Evolutionary conservation across 2,888 invertebrate genomes (phyloP), one percentile per base, ranked within the genome.

Genomic region (Choristoneura rosaceana): DNA sequence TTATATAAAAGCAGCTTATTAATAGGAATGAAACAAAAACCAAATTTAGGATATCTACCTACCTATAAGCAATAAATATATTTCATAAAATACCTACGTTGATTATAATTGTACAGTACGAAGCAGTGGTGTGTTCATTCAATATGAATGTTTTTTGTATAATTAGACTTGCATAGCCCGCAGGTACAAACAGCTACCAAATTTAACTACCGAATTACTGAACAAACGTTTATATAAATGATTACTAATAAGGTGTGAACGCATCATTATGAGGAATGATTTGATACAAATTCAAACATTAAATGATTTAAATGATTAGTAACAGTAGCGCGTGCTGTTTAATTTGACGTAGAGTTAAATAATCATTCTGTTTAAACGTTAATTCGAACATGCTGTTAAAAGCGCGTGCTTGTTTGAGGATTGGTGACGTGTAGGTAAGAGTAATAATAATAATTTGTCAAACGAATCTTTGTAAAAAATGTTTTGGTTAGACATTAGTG

Each of bases 261-360:
- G 69, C 65, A 67, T 74, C 71, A 75, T 76, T 76, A 76, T 61
- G 14, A 38, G 70, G 67, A 52, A 74, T 76, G 76, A 76, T 76
- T 75, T 71, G 74, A 58, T 71, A 76, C 67, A 74, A 75, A 69
- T 68, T 66, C 62, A 58, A 65, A 52, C 38, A 65, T 70, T n/a
- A 47, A 60, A 69, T 52, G 68, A 69, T 71, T 71, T 71, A 64
- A 55, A 69, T 62, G 17, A 67, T 69, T 59, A 62, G 47, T 41
- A 38, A 52, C 62, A 66, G 61, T 60, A 45, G 34, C 62, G 52
- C 70, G 55, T 45, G 59, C n/a, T 15, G 10, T 62, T 73, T 69
- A 71, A 71, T 71, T 68, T 68, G 64, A 58, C 33, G 43, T 34
- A 12, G 33, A 50, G 17, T 41, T 55, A 41, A 65, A 55, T 17